A percentile compares a stretch with the other conserved stretches of the same genome.
Conservation (phyloP, 53 echinoderm and acorn worm species). For the Zoroaster sp. region DNA sequence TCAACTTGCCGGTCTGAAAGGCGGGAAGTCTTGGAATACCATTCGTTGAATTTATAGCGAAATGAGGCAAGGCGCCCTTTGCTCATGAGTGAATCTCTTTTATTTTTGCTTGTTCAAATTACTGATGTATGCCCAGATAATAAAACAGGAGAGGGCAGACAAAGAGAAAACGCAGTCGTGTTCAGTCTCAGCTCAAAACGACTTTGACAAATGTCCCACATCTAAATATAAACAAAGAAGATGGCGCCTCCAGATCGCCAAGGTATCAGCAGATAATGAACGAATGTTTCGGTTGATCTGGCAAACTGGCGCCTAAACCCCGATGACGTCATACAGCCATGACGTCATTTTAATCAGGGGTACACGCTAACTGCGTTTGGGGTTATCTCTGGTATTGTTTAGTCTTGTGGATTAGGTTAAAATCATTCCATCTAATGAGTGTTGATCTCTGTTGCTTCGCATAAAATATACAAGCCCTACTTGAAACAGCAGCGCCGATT, state of each 20-base stretch:
- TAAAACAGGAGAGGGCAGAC: neutral
- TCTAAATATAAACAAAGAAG: constrained; percentile 31
- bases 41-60: neutral
- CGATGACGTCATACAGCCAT: neutral
- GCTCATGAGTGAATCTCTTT: neutral
- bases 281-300: constrained; percentile 12
- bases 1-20: constrained; percentile 12
- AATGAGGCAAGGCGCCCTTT: neutral
- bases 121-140: neutral
- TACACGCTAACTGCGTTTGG: neutral
- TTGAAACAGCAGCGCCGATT: neutral
- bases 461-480: neutral
- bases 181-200: neutral
- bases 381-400: neutral
- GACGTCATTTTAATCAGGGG: constrained; percentile 51
- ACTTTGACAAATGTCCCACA: constrained; percentile 24
- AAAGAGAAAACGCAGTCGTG: neutral
- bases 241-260: neutral
- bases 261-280: constrained; percentile 18
- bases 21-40: neutral
- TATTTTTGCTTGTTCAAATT: neutral
- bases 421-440: neutral
- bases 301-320: constrained; percentile 27
- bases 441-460: neutral
- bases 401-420: neutral